These are phyloP conservation scores for Pollicipes pollicipes DNA, from an alignment of 1,140 invertebrate species.

Conservation along the genomic window DNA sequence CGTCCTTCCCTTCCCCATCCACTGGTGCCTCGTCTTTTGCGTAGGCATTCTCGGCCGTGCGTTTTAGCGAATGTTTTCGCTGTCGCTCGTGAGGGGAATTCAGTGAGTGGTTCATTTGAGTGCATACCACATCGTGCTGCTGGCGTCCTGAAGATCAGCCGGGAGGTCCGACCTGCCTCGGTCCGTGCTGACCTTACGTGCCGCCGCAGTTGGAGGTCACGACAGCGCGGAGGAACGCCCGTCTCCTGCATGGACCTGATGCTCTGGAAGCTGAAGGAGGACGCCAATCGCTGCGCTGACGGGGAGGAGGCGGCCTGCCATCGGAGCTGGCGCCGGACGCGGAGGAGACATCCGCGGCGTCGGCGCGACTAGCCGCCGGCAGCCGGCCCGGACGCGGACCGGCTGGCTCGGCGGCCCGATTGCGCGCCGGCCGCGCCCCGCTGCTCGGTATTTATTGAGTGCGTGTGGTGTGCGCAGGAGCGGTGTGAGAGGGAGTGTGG, in stretches of 20 bases:
- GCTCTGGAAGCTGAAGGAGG: constrained; percentile 58
- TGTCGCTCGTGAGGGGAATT: neutral
- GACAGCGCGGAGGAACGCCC: constrained; percentile 94
- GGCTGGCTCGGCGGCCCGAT: too few species aligned
- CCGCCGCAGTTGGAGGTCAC: constrained; percentile 56
- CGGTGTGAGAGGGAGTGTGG: too few species aligned
- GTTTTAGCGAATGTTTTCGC: constrained; percentile 1
- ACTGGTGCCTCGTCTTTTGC: neutral
- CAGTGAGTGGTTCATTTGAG: neutral
- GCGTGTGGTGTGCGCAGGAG: too few species aligned
- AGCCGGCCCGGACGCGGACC: too few species aligned
- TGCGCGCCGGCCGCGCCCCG: too few species aligned
- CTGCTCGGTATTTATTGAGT: too few species aligned
- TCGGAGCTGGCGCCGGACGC: too few species aligned
- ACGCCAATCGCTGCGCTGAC: constrained; percentile 32
- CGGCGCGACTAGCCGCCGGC: too few species aligned
- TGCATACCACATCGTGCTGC: neutral
- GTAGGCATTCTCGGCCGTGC: too few species aligned
- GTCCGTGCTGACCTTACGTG: neutral
- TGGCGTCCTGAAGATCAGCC: neutral
- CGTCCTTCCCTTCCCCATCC: too few species aligned
- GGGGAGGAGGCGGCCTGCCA: too few species aligned
- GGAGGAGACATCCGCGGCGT: too few species aligned
- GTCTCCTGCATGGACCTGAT: constrained; percentile 73
- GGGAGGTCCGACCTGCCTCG: constrained; percentile 11